Base-by-base conservation (phyloP, 64 coral and sea anemone genomes). In the Pocillopora verrucosa region DNA sequence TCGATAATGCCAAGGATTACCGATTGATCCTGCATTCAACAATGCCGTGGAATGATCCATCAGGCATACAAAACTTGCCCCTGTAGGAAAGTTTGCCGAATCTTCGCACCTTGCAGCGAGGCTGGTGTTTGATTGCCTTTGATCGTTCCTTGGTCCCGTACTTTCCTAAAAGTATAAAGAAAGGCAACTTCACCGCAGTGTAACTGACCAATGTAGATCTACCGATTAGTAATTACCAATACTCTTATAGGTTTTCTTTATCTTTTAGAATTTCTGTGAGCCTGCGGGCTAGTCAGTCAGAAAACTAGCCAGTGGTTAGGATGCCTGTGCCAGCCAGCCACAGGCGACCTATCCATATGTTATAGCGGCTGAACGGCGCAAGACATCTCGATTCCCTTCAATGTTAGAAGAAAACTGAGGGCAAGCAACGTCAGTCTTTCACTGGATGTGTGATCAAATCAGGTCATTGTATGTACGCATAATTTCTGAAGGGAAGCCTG, bases 81-180 rank as follows among this genome's bases (percentile, higher is more conserved):
- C 61, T n/a, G 56, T 70, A 10, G 41, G 36, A 13, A 85, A 30
- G 36, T 38, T 70, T 24, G 37, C 22, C 7, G 82, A 85, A 6
- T 3, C 34, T 72, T 20, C 41, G 19, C 63, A 72, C 5, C 36
- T 13, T 56, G 63, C 69, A 57, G 41, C 14, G 5, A 70, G 67
- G 67, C 25, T 70, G 22, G 19, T 10, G 67, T 26, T 70, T 25
- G 67, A 70, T 57, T 85, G 82, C 11, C 56, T 19, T 9, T 20
- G 25, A 9, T 85, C 68, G 16, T 30, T 57, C 16, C 17, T 72
- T 57, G 82, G 41, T 4, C 12, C 37, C 1, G 63, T 26, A 10
- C 56, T 72, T n/a, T 72, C 82, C 82, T 85, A n/a, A 57, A 72
- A 82, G 64, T 16, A 5, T 19, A 82, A 13, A 82, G 36, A 34